Evolutionary conservation across 2,113 vertebrate species (phyloP), one percentile per base, ranked within the genome.

Genomic region (Chelonoidis abingdonii): DNA sequence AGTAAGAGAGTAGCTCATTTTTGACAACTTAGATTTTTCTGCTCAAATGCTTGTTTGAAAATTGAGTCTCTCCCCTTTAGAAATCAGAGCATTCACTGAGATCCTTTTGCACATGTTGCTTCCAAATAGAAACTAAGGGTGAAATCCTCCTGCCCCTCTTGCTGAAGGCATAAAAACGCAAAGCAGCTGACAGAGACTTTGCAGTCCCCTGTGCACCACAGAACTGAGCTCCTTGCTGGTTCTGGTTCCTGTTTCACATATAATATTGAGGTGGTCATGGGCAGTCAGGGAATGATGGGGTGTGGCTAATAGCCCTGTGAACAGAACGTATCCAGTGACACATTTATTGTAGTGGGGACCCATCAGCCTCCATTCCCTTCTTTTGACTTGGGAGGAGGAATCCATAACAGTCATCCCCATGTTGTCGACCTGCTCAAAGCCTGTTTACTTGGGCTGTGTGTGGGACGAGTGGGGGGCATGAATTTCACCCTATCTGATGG

Each of bases 121-220:
- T 96, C 96, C 92, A 93, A 89, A 54, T 78, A 92, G 84, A 96
- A 96, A 93, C 35, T n/a, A 69, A 69, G 35, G 35, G 62, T 69
- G 17, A 69, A 69, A 69, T 69, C 16, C 13, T 69, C 35, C 62
- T 69, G 62, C 35, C 35, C 17, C 35, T n/a, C 31, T 69, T 69
- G 35, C 49, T 84, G 93, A 78, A 88, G 83, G 88, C 83, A 96
- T 76, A 94, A 65, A 19, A 93, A 3, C 1, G 3, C 44, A 83
- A 80, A 89, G 86, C 84, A 86, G 13, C 84, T 81, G 82, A 56
- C 25, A 57, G 0, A 0, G 87, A 84, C 92, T 89, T 78, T 93
- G 49, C 80, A 92, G 16, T 92, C 83, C 84, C 90, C 80, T 92
- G 62, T 12, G 29, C 31, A 59, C 1, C 8, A 31, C 59, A 65